Evolutionary conservation across 2,113 vertebrate species (phyloP).

Genomic region (Pardalotus punctatus): DNA sequence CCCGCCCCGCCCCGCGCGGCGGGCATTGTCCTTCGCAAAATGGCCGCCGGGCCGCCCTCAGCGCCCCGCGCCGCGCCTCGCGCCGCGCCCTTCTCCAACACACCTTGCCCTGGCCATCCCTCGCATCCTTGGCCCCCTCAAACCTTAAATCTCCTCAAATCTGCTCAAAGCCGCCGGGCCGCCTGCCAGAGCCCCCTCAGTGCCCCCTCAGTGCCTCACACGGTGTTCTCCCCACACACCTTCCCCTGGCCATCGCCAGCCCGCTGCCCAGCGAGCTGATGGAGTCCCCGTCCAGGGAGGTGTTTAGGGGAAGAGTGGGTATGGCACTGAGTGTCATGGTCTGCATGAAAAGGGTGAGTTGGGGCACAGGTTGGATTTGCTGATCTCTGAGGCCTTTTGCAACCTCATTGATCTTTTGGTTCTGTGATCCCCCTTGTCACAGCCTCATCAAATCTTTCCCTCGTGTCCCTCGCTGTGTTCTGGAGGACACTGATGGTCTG

Average conservation of each 20-base stretch:
- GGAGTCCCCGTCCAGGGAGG: background rate
- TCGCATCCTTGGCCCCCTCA: background rate
- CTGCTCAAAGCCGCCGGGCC: background rate
- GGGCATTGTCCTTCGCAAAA: constrained; percentile 67
- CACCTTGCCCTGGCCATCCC: rapidly evolving
- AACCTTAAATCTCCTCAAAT: too few relatives aligned
- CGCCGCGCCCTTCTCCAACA: background rate
- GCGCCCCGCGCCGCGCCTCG: background rate
- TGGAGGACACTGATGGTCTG: rapidly evolving
- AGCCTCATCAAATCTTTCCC: too few relatives aligned
- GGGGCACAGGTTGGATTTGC: background rate
- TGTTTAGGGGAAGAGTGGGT: background rate
- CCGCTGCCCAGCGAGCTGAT: too few relatives aligned
- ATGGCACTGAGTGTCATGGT: background rate
- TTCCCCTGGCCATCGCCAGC: background rate
- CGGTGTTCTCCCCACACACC: background rate
- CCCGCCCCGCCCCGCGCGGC: constrained; percentile 10
- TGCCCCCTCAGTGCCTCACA: background rate
- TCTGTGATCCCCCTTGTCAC: rapidly evolving
- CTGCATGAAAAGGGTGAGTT: background rate
- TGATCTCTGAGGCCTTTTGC: background rate
- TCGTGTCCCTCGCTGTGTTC: rapidly evolving
- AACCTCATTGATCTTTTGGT: background rate
- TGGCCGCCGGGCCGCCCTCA: constrained; percentile 32
- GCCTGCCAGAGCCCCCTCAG: background rate